These are phyloP conservation scores for Sycobia sp. DNA, from an alignment of 1,140 invertebrate genomes.

Conservation along the genomic window DNA sequence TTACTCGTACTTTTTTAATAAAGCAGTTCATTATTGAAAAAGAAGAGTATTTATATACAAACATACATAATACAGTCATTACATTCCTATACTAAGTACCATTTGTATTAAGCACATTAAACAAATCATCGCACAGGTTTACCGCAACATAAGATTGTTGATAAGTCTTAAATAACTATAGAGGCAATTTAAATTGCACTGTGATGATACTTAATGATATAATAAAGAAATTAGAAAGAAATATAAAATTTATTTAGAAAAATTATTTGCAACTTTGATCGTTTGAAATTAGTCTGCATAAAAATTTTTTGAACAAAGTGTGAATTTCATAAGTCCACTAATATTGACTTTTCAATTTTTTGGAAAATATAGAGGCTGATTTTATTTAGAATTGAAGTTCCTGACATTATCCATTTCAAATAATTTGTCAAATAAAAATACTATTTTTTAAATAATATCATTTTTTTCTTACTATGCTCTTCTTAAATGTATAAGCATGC, in stretches of 20 bases:
- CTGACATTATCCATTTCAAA: too few species aligned
- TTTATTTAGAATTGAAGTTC: too few species aligned
- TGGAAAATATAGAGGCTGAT: too few species aligned
- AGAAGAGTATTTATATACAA: conserved; percentile 27
- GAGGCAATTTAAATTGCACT: conserved; percentile 16
- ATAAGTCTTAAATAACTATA: conserved; percentile 14
- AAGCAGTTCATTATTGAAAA: conserved; percentile 5
- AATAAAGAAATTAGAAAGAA: conserved; percentile 3
- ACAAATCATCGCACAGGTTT: conserved; percentile 21
- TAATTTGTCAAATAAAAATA: too few species aligned
- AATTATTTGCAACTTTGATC: conserved; percentile 27
- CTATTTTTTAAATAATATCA: too few species aligned
- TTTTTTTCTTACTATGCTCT: too few species aligned
- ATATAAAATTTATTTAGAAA: conserved; percentile 9
- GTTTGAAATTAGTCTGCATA: conserved; percentile 11
- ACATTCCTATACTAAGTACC: conserved; percentile 35
- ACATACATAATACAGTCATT: conserved; percentile 18
- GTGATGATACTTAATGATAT: conserved; percentile 22
- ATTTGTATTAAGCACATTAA: conserved; percentile 26
- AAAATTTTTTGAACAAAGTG: conserved; percentile 13
- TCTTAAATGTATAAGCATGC: too few species aligned
- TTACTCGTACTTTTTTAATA: conserved; percentile 27
- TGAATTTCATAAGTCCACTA: too few species aligned
- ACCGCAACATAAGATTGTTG: conserved; percentile 31
- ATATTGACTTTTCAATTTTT: too few species aligned